Conservation (phyloP, 2,888 invertebrate genomes). For the Pomacea canaliculata region DNA sequence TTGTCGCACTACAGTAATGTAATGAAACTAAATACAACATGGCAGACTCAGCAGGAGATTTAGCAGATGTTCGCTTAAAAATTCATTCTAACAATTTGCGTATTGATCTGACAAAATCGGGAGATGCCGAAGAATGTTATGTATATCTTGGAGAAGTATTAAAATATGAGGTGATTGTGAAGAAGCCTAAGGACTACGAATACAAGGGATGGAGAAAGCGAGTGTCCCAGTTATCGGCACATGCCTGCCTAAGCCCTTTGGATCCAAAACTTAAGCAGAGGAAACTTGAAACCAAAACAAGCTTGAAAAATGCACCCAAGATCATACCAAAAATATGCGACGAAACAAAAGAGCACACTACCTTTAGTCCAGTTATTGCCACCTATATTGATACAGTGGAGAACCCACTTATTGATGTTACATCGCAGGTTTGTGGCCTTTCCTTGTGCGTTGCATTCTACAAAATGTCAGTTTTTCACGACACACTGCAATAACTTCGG, state of each 20-base stretch:
- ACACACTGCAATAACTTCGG: too few species aligned
- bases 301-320: background rate
- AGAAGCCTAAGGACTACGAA: constrained; percentile 16
- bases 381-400: constrained; percentile 29
- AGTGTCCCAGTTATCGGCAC: constrained; percentile 27
- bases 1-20: too few species aligned
- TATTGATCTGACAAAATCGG: background rate
- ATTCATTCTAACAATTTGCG: constrained; percentile 17
- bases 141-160: constrained; percentile 38
- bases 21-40: too few species aligned
- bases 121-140: constrained; percentile 14
- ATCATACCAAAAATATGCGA: constrained; percentile 1
- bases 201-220: constrained; percentile 28
- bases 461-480: too few species aligned
- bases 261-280: background rate
- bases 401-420: background rate
- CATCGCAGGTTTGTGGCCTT: background rate
- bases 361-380: constrained; percentile 32
- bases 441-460: too few species aligned
- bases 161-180: constrained; percentile 30
- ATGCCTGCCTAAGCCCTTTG: constrained; percentile 26
- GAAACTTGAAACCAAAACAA: too few species aligned
- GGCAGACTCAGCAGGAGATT: constrained; percentile 29
- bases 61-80: constrained; percentile 21
- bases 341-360: constrained; percentile 4